Percentiles rank a stretch among this genome's conserved stretches.
These are phyloP conservation scores for Leptocoma aspasia DNA, from an alignment of 2,113 vertebrate species.

Conservation along the genomic window DNA sequence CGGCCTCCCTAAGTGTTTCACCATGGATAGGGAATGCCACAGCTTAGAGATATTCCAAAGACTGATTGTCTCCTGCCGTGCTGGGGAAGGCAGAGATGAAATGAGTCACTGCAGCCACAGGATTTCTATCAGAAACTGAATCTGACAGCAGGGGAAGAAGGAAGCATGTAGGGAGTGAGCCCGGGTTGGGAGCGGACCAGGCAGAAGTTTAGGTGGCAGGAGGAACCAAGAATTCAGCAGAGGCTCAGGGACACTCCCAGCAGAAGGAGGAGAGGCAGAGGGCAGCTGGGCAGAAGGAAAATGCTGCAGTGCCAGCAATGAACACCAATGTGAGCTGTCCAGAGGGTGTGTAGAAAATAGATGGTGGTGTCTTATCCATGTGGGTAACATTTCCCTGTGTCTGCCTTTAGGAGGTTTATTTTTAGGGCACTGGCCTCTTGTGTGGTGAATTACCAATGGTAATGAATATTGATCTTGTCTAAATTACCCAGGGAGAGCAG, in stretches of 20 bases:
- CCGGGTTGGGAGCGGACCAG: background rate
- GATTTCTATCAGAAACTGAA: background rate
- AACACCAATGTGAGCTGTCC: background rate
- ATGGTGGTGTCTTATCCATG: background rate
- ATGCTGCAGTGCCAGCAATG: background rate
- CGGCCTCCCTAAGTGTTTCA: background rate
- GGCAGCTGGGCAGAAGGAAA: background rate
- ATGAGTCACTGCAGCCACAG: background rate
- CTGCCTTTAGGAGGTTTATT: background rate
- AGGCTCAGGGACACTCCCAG: background rate
- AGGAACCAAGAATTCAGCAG: background rate
- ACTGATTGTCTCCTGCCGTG: background rate
- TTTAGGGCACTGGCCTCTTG: background rate
- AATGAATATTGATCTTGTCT: constrained; percentile 41
- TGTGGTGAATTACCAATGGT: constrained; percentile 18
- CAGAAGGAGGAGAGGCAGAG: background rate
- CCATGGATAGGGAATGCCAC: background rate
- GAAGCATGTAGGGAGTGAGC: background rate
- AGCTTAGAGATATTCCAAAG: background rate
- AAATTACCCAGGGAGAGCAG: constrained; percentile 16
- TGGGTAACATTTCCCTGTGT: background rate
- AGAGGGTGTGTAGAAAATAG: background rate
- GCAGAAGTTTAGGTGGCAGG: background rate
- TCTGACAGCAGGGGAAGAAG: background rate
- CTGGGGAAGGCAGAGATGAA: background rate